Evolutionary conservation across 1,140 invertebrate genomes (phyloP), one percentile per base, ranked within the genome.

Genomic region (Neotoxoptera formosana): DNA sequence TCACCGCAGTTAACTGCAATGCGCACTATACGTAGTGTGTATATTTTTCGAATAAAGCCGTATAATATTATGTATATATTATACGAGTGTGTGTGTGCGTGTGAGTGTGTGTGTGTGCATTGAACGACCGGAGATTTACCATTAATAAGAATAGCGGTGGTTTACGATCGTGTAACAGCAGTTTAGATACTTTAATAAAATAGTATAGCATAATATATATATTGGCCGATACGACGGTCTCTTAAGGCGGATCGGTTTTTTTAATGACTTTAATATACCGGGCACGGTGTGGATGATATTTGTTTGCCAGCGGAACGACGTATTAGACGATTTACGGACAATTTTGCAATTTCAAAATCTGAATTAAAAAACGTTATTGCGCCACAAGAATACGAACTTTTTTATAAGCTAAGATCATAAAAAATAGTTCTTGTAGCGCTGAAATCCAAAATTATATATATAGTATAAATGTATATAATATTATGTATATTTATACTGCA

Each of bases 161-260:
- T 67, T 67, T 67, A 67, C 60, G 60, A 67, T 67, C n/a, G 30
- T 67, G 60, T 67, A 67, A 67, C 60, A 67, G 60, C 60, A 67
- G 60, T 67, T n/a, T 67, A 67, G 30, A 67, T n/a, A n/a, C 60
- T 67, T 67, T 67, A 67, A 67, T 67, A n/a, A 67, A 67, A 67
- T 67, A n/a, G 30, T 67, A 67, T n/a, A 67, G 14, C 60, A n/a
- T 67, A 67, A n/a, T 67, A 67, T 67, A 67, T 67, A 67, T 67
- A 67, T 67, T 67, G 60, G 60, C 30, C 14, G 60, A 67, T 67
- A 67, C 30, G 14, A 67, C 17, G 60, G 60, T n/a, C 60, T 67
- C 60, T 67, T 67, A n/a, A 67, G n/a, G 30, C 14, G 60, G 60
- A 67, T 67, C 4, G 60, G 30, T 67, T n/a, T 67, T 67, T 67